Evolutionary conservation across 2,888 invertebrate genomes (phyloP), one percentile per base, ranked within the genome.

Genomic region (Idaea aversata): DNA sequence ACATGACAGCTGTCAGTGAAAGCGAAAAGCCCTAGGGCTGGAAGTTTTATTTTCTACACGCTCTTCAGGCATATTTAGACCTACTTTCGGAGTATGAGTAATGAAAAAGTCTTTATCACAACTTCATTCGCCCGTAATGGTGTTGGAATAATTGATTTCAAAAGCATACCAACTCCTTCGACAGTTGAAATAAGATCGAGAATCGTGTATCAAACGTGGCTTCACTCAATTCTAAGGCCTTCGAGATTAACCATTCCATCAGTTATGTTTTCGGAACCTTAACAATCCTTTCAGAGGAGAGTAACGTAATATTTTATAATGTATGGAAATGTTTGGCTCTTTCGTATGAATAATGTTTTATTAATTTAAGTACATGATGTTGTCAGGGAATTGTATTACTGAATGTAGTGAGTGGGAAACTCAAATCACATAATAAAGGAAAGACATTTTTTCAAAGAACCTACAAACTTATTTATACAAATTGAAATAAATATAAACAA

Each of bases 41-140:
- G n/a, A n/a, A n/a, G n/a, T n/a, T n/a, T n/a, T n/a, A n/a, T n/a
- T n/a, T n/a, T n/a, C n/a, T n/a, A n/a, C n/a, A n/a, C n/a, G n/a
- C n/a, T n/a, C n/a, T n/a, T n/a, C n/a, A n/a, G n/a, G n/a, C n/a
- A n/a, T n/a, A n/a, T n/a, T n/a, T n/a, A n/a, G n/a, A n/a, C n/a
- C n/a, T n/a, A n/a, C n/a, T n/a, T n/a, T n/a, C n/a, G n/a, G n/a
- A n/a, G n/a, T n/a, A n/a, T n/a, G n/a, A n/a, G n/a, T n/a, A n/a
- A n/a, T n/a, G n/a, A n/a, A 76, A 79, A 77, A 74, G 67, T 72
- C 74, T 75, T 79, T 69, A 73, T 68, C 71, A 64, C 69, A 71
- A 73, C 70, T 75, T 67, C 70, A 76, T 75, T 75, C 68, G 73
- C 47, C 67, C 71, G 65, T 75, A 74, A 77, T 73, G 67, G 69